Evolutionary conservation across 92 coral and sea anemone species (phyloP).

Genomic region (Zoanthus gigantus): DNA sequence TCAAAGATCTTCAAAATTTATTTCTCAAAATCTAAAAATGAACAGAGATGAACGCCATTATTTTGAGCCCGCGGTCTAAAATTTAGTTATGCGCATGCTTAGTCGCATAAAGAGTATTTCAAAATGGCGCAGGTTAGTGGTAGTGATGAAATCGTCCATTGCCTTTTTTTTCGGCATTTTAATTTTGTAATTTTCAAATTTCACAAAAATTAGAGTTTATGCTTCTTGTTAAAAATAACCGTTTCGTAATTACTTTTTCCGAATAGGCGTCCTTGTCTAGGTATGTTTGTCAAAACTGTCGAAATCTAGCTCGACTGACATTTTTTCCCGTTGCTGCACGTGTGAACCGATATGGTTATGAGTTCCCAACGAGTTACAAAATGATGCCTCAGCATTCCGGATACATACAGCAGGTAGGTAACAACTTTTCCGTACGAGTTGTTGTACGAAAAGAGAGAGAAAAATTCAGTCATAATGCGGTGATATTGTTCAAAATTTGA

Average conservation of each 20-base stretch:
- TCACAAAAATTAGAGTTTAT: neutral
- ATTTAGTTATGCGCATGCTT: slow-evolving; percentile 42
- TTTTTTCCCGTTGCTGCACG: slow-evolving; percentile 64
- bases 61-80: slow-evolving; percentile 63
- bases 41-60: neutral
- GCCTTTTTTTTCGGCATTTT: neutral
- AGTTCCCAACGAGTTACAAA: neutral
- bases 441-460: neutral
- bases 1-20: neutral
- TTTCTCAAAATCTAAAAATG: neutral
- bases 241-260: neutral
- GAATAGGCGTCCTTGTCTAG: slow-evolving; percentile 76
- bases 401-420: slow-evolving; percentile 36
- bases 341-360: slow-evolving; percentile 41
- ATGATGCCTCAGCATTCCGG: neutral
- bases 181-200: neutral
- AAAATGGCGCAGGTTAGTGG: slow-evolving; percentile 92
- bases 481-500: no score
- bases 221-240: neutral
- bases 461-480: no score
- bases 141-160: slow-evolving; percentile 48
- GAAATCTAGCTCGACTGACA: slow-evolving; percentile 69
- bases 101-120: slow-evolving; percentile 9
- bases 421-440: neutral
- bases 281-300: slow-evolving; percentile 80